These are phyloP conservation scores for Molanna angustata DNA, from an alignment of 2,888 invertebrate genomes.

Conservation along the genomic window DNA sequence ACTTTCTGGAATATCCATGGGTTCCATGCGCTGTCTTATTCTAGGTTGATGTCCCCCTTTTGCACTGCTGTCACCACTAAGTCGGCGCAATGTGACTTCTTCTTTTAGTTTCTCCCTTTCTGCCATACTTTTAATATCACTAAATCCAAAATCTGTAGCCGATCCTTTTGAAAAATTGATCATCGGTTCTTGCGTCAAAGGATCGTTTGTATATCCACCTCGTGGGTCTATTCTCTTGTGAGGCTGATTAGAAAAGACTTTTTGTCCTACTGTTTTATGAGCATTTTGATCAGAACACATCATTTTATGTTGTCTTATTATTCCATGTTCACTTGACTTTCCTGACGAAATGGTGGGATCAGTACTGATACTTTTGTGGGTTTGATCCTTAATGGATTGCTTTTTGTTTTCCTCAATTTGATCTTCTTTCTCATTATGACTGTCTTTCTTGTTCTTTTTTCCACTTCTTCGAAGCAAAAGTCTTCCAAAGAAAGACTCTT, in stretches of 20 bases:
- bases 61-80: slow-evolving; percentile 32
- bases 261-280: slow-evolving; percentile 51
- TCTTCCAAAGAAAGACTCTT: slow-evolving; percentile 63
- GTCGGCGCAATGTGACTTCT: slow-evolving; percentile 21
- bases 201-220: slow-evolving; percentile 52
- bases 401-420: slow-evolving; percentile 31
- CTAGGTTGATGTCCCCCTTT: slow-evolving; percentile 44
- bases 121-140: slow-evolving; percentile 48
- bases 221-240: slow-evolving; percentile 54
- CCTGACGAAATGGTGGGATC: slow-evolving; percentile 14
- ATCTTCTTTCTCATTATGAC: slow-evolving; percentile 46
- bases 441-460: slow-evolving; percentile 64
- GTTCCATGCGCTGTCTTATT: slow-evolving; percentile 53
- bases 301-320: slow-evolving; percentile 43
- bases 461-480: slow-evolving; percentile 68
- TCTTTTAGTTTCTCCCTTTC: slow-evolving; percentile 28
- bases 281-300: slow-evolving; percentile 42
- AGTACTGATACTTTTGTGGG: slow-evolving; percentile 15
- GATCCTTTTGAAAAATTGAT: slow-evolving; percentile 50
- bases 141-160: slow-evolving; percentile 49
- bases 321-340: slow-evolving; percentile 36
- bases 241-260: slow-evolving; percentile 52
- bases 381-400: slow-evolving; percentile 15
- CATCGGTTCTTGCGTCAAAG: slow-evolving; percentile 48
- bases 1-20: slow-evolving; percentile 51